Evolutionary conservation across 2,888 invertebrate species (phyloP).

Genomic region (Aspidapion aeneum): DNA sequence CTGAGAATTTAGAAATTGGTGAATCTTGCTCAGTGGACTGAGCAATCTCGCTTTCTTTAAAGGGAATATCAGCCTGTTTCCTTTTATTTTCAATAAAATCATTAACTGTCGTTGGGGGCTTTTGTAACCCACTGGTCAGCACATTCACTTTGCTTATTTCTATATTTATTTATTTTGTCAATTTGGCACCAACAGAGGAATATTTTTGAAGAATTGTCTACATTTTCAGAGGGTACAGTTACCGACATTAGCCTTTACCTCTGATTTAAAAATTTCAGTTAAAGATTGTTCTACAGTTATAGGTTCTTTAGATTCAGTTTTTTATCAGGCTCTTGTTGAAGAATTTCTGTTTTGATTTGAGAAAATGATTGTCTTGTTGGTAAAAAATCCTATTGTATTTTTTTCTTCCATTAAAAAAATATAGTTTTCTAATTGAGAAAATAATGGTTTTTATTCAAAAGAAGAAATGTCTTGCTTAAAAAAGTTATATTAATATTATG

Average conservation of each 20-base stretch:
- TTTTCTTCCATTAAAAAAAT: too few species aligned
- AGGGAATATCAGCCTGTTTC: not conserved
- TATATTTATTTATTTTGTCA: not conserved
- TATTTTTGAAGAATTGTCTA: conserved; percentile 34
- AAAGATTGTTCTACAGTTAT: not conserved
- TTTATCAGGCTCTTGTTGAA: not conserved
- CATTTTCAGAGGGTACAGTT: conserved; percentile 21
- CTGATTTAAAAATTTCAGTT: not conserved
- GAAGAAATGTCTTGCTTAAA: too few species aligned
- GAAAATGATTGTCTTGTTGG: too few species aligned
- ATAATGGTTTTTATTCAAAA: too few species aligned
- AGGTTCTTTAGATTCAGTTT: conserved; percentile 8
- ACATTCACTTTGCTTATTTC: too few species aligned
- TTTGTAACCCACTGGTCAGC: too few species aligned
- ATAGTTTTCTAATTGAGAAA: too few species aligned
- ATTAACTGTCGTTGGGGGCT: too few species aligned
- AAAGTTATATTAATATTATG: too few species aligned
- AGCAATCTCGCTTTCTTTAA: too few species aligned
- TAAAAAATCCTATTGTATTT: too few species aligned
- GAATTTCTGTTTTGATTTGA: conserved; percentile 6
- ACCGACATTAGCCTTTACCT: not conserved
- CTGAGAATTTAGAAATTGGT: not conserved
- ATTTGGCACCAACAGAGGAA: not conserved
- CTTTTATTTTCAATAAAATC: not conserved
- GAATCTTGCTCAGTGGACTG: too few species aligned